phyloP scores from a whole-genome alignment of 2,888 invertebrate species.

The Villa cingulata region DNA sequence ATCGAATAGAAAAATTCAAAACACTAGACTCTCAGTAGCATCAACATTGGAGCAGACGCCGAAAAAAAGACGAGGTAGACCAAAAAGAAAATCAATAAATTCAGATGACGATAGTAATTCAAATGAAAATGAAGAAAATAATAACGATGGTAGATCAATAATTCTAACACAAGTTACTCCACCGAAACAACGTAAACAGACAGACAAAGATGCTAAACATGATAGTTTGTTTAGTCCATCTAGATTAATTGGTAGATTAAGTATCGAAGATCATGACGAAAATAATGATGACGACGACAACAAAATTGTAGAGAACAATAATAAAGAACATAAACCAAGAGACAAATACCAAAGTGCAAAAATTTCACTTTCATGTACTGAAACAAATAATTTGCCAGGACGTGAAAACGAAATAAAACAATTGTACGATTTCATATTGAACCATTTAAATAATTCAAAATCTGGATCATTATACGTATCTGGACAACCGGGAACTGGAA shows the following conservation, averaged over 20 bases:
- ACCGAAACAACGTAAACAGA: conserved; percentile 23
- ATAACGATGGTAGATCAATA: background rate
- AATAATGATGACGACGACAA: conserved; percentile 6
- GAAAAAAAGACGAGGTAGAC: no score
- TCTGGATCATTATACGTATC: conserved; percentile 86
- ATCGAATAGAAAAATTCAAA: no score
- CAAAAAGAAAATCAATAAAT: no score
- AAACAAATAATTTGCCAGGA: conserved; percentile 49
- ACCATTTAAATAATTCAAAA: conserved; percentile 47
- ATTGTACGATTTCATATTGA: conserved; percentile 52
- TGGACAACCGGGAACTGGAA: conserved; percentile 95
- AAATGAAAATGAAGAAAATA: background rate
- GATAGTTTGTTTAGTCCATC: conserved; percentile 28
- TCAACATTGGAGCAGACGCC: no score
- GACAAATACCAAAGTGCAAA: conserved; percentile 34
- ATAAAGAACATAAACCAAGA: background rate
- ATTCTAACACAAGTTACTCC: conserved; percentile 22
- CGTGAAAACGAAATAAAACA: conserved; percentile 62
- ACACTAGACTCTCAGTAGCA: no score
- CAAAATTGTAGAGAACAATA: background rate
- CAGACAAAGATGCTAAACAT: conserved; percentile 11
- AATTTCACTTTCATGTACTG: conserved; percentile 30
- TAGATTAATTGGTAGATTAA: conserved; percentile 26
- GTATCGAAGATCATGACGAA: conserved; percentile 24
- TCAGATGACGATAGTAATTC: background rate